These are phyloP conservation scores for Chamaedrilus cognettii DNA, from an alignment of 2,888 invertebrate genomes.

Conservation along the genomic window DNA sequence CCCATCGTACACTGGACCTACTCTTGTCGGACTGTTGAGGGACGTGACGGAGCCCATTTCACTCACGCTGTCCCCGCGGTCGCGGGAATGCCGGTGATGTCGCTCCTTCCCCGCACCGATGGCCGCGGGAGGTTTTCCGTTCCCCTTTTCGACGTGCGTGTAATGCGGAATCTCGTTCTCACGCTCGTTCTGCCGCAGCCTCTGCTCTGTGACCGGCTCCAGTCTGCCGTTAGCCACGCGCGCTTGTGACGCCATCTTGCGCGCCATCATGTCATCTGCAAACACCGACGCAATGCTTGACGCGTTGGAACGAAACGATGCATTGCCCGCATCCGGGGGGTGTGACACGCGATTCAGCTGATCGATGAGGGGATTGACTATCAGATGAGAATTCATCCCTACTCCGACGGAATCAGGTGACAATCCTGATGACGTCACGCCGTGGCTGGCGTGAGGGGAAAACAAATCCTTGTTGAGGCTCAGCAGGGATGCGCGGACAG, in stretches of 20 bases:
- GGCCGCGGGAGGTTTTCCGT: too few species aligned
- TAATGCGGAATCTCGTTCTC: slow-evolving; percentile 24
- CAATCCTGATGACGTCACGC: background rate
- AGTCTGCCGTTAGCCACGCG: background rate
- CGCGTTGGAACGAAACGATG: slow-evolving; percentile 5
- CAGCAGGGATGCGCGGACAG: slow-evolving; percentile 24
- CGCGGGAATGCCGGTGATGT: background rate
- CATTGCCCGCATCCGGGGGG: slow-evolving; percentile 6
- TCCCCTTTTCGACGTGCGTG: background rate
- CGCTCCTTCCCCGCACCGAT: background rate
- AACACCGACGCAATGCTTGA: slow-evolving; percentile 21
- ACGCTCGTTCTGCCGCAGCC: background rate
- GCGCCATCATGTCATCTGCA: slow-evolving; percentile 15
- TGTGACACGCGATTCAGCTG: background rate
- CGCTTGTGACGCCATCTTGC: background rate
- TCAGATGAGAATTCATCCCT: background rate
- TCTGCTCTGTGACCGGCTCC: background rate
- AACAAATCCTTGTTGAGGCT: slow-evolving; percentile 26
- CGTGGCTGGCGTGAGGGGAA: background rate
- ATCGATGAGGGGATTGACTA: too few species aligned
- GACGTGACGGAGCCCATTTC: slow-evolving; percentile 1
- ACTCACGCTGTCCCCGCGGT: background rate
- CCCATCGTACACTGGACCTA: background rate
- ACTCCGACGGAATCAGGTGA: background rate
- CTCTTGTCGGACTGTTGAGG: background rate